Evolutionary conservation across 1,140 invertebrate species (phyloP), one percentile per base, ranked within the genome.

Genomic region (Kradibia gibbosae): DNA sequence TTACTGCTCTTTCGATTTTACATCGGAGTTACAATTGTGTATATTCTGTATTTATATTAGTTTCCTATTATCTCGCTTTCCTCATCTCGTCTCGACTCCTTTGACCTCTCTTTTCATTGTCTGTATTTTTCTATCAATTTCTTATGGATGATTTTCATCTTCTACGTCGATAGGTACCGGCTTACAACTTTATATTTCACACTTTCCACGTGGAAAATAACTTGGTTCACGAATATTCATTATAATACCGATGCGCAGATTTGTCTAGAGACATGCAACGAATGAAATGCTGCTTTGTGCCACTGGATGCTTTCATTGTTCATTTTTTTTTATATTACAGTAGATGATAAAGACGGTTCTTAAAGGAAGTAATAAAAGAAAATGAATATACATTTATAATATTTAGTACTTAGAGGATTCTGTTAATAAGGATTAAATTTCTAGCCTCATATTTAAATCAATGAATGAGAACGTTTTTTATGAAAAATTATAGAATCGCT

Each of bases 161-260:
- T 36, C 48, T 22, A 4, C 17, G 48, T 4, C n/a, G 4, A 25
- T 55, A 2, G 8, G 5, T n/a, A 20, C 10, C 50, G 17, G n/a
- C n/a, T n/a, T n/a, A n/a, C n/a, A n/a, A 55, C 31, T 60, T 74
- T 53, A 74, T 22, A 20, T 74, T 22, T 80, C 55, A 74, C 55
- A 45, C 57, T 70, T 74, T 36, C 78, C 55, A 80, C 22, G 53
- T 36, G 55, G 55, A 80, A 80, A 80, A 62, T 39, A 60, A 13
- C 34, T 70, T 48, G 31, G 36, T n/a, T n/a, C 57, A n/a, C 55
- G 0, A 65, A 34, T 11, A 25, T 1, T 25, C 25, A 17, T 45
- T 78, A 31, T 28, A 34, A 74, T 39, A 17, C 75, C 57, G 22
- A 48, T 48, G 20, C 25, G 22, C 15, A 80, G 48, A 74, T 72